phyloP scores from a whole-genome alignment of 2,797 vertebrate genomes.

The Smutsia gigantea region DNA sequence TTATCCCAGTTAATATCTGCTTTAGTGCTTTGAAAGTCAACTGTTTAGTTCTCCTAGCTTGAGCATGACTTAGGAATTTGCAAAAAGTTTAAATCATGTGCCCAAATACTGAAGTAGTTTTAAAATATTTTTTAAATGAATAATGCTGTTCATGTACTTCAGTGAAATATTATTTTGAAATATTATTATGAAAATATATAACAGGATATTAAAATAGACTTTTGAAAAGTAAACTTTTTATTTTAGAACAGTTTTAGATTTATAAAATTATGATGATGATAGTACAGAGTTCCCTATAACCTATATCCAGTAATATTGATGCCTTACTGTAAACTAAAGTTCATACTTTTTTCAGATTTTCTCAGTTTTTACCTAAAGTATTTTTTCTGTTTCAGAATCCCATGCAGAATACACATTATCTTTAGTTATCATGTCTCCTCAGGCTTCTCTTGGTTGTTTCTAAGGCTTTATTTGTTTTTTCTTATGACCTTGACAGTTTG shows the following conservation, averaged over 20 bases:
- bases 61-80: background rate
- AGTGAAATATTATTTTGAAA: conserved; percentile 43
- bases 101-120: background rate
- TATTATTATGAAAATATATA: conserved; percentile 16
- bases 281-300: background rate
- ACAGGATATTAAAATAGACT: background rate
- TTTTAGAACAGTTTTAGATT: conserved; percentile 36
- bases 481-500: conserved; percentile 3
- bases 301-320: background rate
- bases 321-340: background rate
- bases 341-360: background rate
- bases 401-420: background rate
- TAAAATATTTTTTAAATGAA: background rate
- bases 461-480: background rate
- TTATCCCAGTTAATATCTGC: background rate
- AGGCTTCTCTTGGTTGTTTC: background rate
- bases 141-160: background rate
- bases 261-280: background rate
- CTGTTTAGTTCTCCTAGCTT: background rate
- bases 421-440: background rate
- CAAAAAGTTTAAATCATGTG: conserved; percentile 7
- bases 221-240: background rate
- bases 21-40: background rate
- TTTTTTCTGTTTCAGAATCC: background rate
- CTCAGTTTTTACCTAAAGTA: background rate